These are phyloP conservation scores for Hydropotes inermis DNA, from an alignment of 2,113 vertebrate genomes.

Conservation along the genomic window DNA sequence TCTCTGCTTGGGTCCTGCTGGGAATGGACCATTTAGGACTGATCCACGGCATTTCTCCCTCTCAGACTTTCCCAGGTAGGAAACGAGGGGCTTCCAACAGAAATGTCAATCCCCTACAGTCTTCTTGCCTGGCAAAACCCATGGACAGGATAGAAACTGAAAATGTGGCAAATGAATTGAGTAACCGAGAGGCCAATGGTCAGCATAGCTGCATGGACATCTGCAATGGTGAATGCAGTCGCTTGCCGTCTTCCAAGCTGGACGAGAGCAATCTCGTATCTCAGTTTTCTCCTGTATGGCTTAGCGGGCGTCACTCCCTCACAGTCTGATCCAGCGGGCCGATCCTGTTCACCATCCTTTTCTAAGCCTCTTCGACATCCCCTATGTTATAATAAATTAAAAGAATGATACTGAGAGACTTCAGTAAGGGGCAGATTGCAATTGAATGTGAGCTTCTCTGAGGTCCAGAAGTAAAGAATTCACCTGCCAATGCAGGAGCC, in stretches of 20 bases:
- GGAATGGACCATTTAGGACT: not conserved
- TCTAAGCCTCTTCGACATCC: not conserved
- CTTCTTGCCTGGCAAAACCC: not conserved
- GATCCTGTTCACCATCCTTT: not conserved
- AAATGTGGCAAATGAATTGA: not conserved
- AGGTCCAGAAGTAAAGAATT: not conserved
- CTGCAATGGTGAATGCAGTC: not conserved
- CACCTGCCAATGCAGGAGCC: not conserved
- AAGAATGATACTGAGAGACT: not conserved
- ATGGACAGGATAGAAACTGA: not conserved
- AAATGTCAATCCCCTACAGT: not conserved
- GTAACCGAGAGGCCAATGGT: not conserved
- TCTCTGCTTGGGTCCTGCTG: not conserved
- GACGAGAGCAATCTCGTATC: not conserved
- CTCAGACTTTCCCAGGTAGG: not conserved
- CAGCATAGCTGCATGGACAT: not conserved
- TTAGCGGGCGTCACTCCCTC: not conserved
- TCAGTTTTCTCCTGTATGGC: not conserved
- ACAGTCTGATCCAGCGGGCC: not conserved
- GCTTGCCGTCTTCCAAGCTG: not conserved
- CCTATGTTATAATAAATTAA: not conserved
- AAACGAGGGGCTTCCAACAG: not conserved
- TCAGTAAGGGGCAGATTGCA: not conserved
- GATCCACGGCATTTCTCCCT: not conserved
- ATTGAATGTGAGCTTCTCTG: not conserved